Conservation (phyloP, 92 coral and sea anemone species). For the Porites evermanni region DNA sequence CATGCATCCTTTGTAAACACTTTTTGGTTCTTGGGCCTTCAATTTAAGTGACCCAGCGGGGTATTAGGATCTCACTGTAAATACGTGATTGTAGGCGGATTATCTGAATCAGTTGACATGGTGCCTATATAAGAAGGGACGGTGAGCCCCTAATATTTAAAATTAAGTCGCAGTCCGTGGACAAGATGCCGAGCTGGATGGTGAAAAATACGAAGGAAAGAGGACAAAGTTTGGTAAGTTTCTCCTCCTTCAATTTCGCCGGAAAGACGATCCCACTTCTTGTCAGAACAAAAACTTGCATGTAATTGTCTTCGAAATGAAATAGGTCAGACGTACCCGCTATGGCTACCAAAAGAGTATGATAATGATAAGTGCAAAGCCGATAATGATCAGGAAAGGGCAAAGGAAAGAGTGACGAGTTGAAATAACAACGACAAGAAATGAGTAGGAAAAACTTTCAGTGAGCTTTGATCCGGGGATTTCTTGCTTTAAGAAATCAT, state of each 20-base stretch:
- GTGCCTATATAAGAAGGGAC: too few species aligned
- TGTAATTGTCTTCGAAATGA: neutral
- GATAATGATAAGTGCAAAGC: neutral
- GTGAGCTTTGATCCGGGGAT: too few species aligned
- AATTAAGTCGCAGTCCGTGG: neutral
- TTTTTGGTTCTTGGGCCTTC: neutral
- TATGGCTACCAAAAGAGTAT: neutral
- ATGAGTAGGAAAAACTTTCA: too few species aligned
- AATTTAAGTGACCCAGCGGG: slow-evolving; percentile 6
- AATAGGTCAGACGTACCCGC: too few species aligned
- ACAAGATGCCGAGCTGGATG: slow-evolving; percentile 37
- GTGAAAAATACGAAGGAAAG: slow-evolving; percentile 2
- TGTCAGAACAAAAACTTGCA: neutral
- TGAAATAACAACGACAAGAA: too few species aligned
- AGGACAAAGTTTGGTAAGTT: slow-evolving; percentile 14
- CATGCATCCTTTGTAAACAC: neutral
- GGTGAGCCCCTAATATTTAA: too few species aligned
- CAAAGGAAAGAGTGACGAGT: neutral
- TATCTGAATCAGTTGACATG: neutral
- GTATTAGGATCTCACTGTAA: neutral
- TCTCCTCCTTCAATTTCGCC: neutral
- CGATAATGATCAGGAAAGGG: neutral
- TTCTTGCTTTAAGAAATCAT: too few species aligned
- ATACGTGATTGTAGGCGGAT: slow-evolving; percentile 22
- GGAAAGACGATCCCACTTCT: neutral